Evolutionary conservation across 2,888 invertebrate species (phyloP), one percentile per base, ranked within the genome.

Genomic region (Prosapia bicincta): DNA sequence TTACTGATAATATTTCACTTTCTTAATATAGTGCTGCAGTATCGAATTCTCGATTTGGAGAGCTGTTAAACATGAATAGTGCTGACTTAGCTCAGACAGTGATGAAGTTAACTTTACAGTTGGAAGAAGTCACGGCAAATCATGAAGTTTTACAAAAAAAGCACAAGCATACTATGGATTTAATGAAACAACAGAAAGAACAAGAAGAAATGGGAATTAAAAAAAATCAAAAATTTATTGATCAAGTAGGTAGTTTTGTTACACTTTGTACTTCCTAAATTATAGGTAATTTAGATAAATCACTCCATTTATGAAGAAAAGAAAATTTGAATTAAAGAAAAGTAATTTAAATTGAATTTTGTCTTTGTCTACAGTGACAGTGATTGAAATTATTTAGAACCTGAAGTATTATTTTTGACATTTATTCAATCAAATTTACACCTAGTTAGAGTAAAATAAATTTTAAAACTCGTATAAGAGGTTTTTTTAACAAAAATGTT

Each of bases 161-260:
- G 26, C 86, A 86, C 66, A 83, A 84, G 26, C 85, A 86, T 38
- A 86, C 86, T 75, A 83, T 84, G 24, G 83, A 86, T 2, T 87
- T 86, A 77, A 81, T 90, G 74, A 86, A 87, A 24, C 85, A 88
- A 30, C 89, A 91, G 80, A 91, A 91, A 82, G 88, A 90, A 26
- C 93, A 94, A 80, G 93, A 91, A 81, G 94, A 94, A 81, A 88
- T 84, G 1, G 88, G 92, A 0, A 89, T 95, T 25, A 90, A 91
- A 79, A 87, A 95, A 15, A 95, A 95, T 83, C 95, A 95, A 83
- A 92, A 89, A 78, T 94, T 95, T 80, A 93, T 95, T 69, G 94
- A 95, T 82, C 93, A 92, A 86, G 89, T 90, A 81, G 76, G 67
- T 20, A 54, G 38, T 38, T 13, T 9, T 9, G n/a, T n/a, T n/a